Percentiles rank a stretch among this genome's conserved stretches.
Evolutionary conservation across 2,888 invertebrate genomes (phyloP).

Genomic region (Carcina quercana): DNA sequence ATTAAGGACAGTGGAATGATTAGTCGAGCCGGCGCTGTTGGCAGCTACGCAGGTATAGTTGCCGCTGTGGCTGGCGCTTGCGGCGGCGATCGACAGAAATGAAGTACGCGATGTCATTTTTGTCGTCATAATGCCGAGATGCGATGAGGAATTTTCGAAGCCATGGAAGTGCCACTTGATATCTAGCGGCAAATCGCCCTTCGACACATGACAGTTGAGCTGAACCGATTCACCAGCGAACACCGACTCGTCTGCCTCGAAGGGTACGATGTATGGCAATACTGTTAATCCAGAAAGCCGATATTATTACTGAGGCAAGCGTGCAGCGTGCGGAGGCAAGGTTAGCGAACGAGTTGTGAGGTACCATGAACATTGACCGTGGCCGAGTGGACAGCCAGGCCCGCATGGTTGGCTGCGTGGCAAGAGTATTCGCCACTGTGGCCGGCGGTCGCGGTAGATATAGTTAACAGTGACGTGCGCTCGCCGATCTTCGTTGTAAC

Average conservation of each 20-base stretch:
- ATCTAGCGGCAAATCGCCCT: conserved; percentile 84
- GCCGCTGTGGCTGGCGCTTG: conserved; percentile 81
- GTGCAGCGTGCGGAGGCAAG: conserved; percentile 65
- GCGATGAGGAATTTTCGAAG: conserved; percentile 69
- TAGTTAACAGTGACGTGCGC: conserved; percentile 78
- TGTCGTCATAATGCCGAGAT: conserved; percentile 76
- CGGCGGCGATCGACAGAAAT: conserved; percentile 81
- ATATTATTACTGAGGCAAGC: conserved; percentile 60
- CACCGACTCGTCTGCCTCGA: conserved; percentile 78
- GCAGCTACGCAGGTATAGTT: conserved; percentile 84
- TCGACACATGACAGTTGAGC: conserved; percentile 79
- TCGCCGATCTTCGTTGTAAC: conserved; percentile 75
- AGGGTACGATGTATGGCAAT: conserved; percentile 79
- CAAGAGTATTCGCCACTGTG: conserved; percentile 84
- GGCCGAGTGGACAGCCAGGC: conserved; percentile 76
- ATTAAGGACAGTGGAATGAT: conserved; percentile 77
- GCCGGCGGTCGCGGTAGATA: conserved; percentile 76
- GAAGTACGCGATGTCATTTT: conserved; percentile 80
- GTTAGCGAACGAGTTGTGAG: conserved; percentile 30
- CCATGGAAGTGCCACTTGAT: conserved; percentile 86
- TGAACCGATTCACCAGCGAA: conserved; percentile 82
- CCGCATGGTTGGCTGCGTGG: conserved; percentile 79
- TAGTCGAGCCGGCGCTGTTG: conserved; percentile 81
- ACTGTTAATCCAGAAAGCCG: conserved; percentile 74
- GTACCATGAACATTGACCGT: conserved; percentile 81